Conservation (phyloP, 2,113 vertebrate genomes). For the Naja naja region DNA sequence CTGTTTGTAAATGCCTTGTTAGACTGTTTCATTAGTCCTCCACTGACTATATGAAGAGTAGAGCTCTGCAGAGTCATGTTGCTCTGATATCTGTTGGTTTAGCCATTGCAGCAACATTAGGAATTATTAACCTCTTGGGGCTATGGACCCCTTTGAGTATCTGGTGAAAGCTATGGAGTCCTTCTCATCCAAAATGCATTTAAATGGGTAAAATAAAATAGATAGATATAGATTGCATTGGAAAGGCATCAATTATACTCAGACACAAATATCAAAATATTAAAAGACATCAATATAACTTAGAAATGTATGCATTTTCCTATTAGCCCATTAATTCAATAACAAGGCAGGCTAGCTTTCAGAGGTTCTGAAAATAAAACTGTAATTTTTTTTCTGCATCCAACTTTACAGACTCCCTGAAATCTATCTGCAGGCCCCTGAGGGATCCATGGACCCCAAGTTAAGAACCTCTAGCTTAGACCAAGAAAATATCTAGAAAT, state of each 20-base stretch:
- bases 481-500: background rate
- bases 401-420: background rate
- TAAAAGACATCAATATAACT: background rate
- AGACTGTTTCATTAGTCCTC: conserved; percentile 25
- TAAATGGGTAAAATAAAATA: background rate
- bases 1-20: conserved; percentile 25
- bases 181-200: background rate
- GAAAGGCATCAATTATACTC: background rate
- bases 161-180: background rate
- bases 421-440: background rate
- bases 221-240: background rate
- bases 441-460: background rate
- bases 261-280: background rate
- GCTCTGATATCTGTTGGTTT: background rate
- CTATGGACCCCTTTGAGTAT: background rate
- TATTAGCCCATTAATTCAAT: background rate
- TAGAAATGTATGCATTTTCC: background rate
- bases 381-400: background rate
- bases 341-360: background rate
- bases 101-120: background rate
- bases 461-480: background rate
- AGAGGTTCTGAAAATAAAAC: background rate
- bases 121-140: background rate
- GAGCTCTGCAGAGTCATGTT: background rate
- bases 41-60: conserved; percentile 29